Conservation (phyloP, 2,888 invertebrate genomes). For the Tipula vernalis region DNA sequence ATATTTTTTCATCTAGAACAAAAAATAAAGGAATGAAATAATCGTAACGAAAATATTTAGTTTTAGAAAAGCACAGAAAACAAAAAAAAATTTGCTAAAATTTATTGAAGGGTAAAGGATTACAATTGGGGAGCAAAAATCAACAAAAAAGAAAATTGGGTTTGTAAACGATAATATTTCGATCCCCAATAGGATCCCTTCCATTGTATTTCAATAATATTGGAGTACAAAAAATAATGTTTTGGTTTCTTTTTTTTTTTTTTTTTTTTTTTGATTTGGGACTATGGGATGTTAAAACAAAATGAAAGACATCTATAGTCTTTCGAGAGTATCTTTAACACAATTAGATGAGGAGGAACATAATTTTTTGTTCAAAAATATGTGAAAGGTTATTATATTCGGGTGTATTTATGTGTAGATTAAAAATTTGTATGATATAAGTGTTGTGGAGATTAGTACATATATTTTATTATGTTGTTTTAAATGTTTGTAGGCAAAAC, state of each 20-base stretch:
- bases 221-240: not conserved
- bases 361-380: not conserved
- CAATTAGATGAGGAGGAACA: not conserved
- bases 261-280: not conserved
- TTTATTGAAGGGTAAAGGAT: not conserved
- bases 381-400: not conserved
- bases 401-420: not conserved
- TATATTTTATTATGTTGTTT: no score
- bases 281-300: not conserved
- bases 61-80: not conserved
- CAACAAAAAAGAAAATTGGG: not conserved
- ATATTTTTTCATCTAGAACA: not conserved
- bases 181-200: not conserved
- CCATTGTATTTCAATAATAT: not conserved
- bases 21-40: not conserved
- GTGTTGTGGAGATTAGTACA: not conserved
- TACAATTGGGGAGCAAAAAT: not conserved
- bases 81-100: not conserved
- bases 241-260: not conserved
- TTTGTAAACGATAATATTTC: not conserved
- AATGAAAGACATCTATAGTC: not conserved
- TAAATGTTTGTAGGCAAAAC: no score
- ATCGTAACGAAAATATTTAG: not conserved
- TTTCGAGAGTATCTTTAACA: not conserved
- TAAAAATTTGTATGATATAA: not conserved